phyloP scores from a whole-genome alignment of 2,113 vertebrate species.

The Menura novaehollandiae region DNA sequence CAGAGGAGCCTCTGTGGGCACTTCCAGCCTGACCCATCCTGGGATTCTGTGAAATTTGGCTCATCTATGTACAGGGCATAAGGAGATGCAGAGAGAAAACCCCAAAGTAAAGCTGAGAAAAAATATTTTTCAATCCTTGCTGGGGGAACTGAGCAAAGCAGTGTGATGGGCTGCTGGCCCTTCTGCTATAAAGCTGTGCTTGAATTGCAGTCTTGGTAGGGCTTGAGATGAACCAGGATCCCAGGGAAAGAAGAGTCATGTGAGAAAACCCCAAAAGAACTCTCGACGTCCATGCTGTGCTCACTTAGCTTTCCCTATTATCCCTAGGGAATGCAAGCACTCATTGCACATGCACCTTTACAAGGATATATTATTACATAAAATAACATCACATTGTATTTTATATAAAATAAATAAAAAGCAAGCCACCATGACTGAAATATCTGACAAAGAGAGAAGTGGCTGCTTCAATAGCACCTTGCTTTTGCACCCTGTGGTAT shows the following conservation, averaged over 20 bases:
- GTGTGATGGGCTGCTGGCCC: fast-evolving
- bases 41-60: fast-evolving
- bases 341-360: not conserved
- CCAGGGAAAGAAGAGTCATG: not conserved
- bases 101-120: not conserved
- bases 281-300: not conserved
- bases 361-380: not conserved
- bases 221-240: not conserved
- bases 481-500: conserved; percentile 76
- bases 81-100: not conserved
- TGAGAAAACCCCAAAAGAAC: not conserved
- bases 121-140: not conserved
- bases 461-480: not conserved
- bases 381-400: not conserved
- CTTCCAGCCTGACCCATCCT: not conserved
- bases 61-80: not conserved
- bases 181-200: not conserved
- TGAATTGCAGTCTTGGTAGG: not conserved
- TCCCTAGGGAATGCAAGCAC: not conserved
- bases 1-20: not conserved
- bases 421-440: not conserved
- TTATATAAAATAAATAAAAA: not conserved
- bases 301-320: not conserved
- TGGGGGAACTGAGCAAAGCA: not conserved
- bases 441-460: not conserved